Conservation (phyloP, 2,797 vertebrate species). For the Sardinella longiceps region DNA sequence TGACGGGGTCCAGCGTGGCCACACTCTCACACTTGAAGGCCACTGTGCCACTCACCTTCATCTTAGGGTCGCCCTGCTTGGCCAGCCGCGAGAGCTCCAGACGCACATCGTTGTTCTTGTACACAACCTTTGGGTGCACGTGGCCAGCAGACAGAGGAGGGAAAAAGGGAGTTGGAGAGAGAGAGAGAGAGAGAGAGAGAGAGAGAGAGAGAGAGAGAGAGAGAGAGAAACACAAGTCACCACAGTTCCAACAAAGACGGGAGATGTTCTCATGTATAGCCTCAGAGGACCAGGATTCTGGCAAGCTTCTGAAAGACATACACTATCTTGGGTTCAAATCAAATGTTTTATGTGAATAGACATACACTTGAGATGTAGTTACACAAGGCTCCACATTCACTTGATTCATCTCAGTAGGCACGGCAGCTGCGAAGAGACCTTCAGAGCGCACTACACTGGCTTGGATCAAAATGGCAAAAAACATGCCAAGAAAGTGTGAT, state of each 20-base stretch:
- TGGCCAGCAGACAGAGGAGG: conserved; percentile 28
- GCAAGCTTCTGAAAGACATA: not conserved
- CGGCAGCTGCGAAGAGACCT: not conserved
- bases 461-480: conserved; percentile 5
- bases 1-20: conserved; percentile 96
- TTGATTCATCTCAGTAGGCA: not conserved
- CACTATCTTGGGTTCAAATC: too few species aligned
- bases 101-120: conserved; percentile 98
- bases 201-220: not conserved
- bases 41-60: conserved; percentile 97
- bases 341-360: not conserved
- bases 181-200: not conserved
- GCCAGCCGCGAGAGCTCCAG: conserved; percentile 95
- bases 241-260: not conserved
- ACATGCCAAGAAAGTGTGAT: not conserved
- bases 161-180: not conserved
- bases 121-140: conserved; percentile 85
- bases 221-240: not conserved
- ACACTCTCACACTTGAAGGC: conserved; percentile 99
- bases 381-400: not conserved
- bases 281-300: not conserved
- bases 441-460: not conserved
- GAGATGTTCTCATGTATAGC: not conserved
- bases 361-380: not conserved
- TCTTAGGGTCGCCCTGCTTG: conserved; percentile 95